Evolutionary conservation across 2,113 vertebrate species (phyloP).

Genomic region (Lepus timidus): DNA sequence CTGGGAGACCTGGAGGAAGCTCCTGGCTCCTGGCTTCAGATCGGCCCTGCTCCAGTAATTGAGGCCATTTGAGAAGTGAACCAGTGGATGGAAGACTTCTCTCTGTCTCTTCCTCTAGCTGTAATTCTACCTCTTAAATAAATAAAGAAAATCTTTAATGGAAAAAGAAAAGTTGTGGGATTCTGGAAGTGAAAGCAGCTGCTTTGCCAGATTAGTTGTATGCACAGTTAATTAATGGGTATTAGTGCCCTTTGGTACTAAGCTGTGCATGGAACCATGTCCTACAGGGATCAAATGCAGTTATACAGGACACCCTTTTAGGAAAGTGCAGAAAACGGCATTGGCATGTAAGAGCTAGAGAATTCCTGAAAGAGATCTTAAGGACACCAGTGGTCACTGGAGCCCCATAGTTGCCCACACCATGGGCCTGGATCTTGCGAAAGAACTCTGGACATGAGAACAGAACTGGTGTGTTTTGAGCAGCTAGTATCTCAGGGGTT

Average conservation of each 20-base stretch:
- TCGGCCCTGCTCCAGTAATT: too few relatives aligned
- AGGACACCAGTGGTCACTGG: not conserved
- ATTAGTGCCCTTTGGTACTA: slow-evolving; percentile 51
- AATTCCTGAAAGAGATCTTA: slow-evolving; percentile 26
- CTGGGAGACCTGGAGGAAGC: too few relatives aligned
- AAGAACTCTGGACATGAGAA: slow-evolving; percentile 23
- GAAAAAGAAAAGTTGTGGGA: not conserved
- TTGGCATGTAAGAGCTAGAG: not conserved
- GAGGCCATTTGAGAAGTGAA: too few relatives aligned
- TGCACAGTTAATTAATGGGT: slow-evolving; percentile 54
- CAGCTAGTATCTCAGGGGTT: not conserved
- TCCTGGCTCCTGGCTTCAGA: too few relatives aligned
- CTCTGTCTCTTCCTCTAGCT: too few relatives aligned
- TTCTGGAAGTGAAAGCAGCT: slow-evolving; percentile 48
- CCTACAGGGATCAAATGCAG: slow-evolving; percentile 59
- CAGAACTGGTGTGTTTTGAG: not conserved
- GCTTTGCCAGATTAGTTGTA: slow-evolving; percentile 46
- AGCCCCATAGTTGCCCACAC: not conserved
- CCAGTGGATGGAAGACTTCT: too few relatives aligned
- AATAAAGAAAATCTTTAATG: too few relatives aligned
- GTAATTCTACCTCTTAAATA: too few relatives aligned
- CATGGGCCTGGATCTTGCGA: slow-evolving; percentile 6
- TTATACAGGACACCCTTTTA: not conserved
- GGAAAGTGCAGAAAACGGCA: slow-evolving; percentile 39
- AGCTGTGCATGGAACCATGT: not conserved